Evolutionary conservation across 2,888 invertebrate species (phyloP).

Genomic region (Aproaerema taeniolella): DNA sequence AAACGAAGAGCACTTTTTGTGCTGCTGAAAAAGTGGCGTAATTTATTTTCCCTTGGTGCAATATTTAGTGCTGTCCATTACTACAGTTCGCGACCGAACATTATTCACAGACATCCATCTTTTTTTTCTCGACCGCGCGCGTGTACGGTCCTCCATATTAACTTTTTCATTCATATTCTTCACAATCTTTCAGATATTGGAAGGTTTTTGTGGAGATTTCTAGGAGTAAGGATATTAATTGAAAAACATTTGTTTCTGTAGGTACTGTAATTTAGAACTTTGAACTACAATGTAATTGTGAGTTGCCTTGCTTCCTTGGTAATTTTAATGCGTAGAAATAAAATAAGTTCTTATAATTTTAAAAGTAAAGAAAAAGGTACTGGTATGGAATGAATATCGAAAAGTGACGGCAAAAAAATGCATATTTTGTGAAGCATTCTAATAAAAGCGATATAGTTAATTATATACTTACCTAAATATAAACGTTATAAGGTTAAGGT

Average conservation of each 20-base stretch:
- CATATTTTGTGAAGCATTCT: too few species aligned
- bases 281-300: too few species aligned
- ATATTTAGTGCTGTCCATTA: slow-evolving; percentile 78
- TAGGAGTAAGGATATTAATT: slow-evolving; percentile 12
- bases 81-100: slow-evolving; percentile 75
- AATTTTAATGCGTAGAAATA: too few species aligned
- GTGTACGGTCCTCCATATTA: slow-evolving; percentile 59
- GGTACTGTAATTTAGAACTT: too few species aligned
- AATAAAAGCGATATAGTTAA: too few species aligned
- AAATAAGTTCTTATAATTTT: too few species aligned
- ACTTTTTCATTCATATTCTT: slow-evolving; percentile 65
- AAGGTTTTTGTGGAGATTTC: slow-evolving; percentile 25
- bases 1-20: slow-evolving; percentile 70
- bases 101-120: slow-evolving; percentile 73
- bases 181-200: slow-evolving; percentile 47
- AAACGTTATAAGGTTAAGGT: too few species aligned
- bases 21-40: slow-evolving; percentile 69
- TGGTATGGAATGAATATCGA: too few species aligned
- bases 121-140: slow-evolving; percentile 58
- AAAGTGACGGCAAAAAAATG: too few species aligned
- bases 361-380: too few species aligned
- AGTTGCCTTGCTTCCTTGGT: too few species aligned
- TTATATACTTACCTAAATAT: too few species aligned
- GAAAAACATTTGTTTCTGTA: slow-evolving; percentile 9
- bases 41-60: slow-evolving; percentile 75